Conservation (phyloP, 2,797 vertebrate species). For the Falco berigora region DNA sequence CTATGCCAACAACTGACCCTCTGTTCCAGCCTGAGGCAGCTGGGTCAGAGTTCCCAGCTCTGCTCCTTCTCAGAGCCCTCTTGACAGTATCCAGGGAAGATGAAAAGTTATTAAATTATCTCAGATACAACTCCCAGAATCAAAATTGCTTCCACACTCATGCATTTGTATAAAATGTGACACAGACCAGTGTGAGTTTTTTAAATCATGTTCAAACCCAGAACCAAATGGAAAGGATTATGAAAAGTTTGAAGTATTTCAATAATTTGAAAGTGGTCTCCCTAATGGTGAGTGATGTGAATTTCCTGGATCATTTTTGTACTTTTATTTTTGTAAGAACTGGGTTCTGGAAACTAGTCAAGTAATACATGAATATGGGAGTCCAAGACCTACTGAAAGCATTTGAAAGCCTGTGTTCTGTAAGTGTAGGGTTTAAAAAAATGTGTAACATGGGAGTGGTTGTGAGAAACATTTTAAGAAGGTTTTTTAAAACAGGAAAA, state of each 20-base stretch:
- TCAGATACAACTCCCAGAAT: neutral
- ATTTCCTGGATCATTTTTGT: neutral
- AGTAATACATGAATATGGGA: neutral
- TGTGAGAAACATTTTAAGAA: neutral
- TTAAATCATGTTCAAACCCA: neutral
- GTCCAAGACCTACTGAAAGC: slow-evolving; percentile 23
- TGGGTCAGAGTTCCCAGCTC: neutral
- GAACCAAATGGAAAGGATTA: neutral
- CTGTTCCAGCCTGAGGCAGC: neutral
- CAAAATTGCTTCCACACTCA: neutral
- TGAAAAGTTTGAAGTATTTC: neutral
- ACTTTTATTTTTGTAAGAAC: slow-evolving; percentile 37
- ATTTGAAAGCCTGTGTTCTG: slow-evolving; percentile 3
- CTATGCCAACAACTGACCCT: neutral
- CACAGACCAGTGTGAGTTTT: neutral
- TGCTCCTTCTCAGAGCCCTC: neutral
- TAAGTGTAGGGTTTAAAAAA: slow-evolving; percentile 10
- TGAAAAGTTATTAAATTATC: neutral
- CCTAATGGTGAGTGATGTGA: neutral
- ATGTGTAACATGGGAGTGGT: slow-evolving; percentile 20
- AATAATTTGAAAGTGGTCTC: neutral
- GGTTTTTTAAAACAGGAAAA: neutral
- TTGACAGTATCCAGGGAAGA: neutral
- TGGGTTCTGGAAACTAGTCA: slow-evolving; percentile 15
- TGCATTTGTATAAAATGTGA: neutral